Evolutionary conservation across 2,797 vertebrate genomes (phyloP).

Genomic region (Enteromius anoplus): DNA sequence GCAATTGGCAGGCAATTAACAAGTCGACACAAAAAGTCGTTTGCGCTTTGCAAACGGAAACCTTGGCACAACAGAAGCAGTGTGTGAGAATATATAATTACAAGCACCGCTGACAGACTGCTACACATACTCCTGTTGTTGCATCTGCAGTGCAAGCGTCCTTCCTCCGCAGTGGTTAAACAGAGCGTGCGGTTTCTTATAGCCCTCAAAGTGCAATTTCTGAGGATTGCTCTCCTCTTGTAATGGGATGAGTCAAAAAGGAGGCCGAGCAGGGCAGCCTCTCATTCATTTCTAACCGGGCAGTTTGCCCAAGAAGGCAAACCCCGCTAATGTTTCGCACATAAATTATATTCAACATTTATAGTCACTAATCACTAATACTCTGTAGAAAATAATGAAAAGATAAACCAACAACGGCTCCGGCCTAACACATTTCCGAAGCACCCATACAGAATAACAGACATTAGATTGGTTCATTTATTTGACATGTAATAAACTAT

Average conservation of each 20-base stretch:
- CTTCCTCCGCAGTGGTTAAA: background rate
- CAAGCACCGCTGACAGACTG: conserved; percentile 63
- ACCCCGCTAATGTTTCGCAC: conserved; percentile 58
- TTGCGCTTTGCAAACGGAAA: conserved; percentile 49
- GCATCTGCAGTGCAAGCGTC: background rate
- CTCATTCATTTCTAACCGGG: conserved; percentile 64
- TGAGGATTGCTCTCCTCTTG: conserved; percentile 64
- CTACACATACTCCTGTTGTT: conserved; percentile 50
- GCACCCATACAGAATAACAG: conserved; percentile 18
- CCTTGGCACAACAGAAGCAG: conserved; percentile 65
- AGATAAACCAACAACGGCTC: conserved; percentile 6
- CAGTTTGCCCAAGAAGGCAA: conserved; percentile 66
- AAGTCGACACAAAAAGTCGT: conserved; percentile 70
- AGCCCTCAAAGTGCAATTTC: conserved; percentile 68
- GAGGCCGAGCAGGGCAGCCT: conserved; percentile 53
- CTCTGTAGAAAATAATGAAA: conserved; percentile 13
- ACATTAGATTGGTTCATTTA: background rate
- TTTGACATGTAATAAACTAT: conserved; percentile 41
- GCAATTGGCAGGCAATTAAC: conserved; percentile 84
- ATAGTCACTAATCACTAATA: conserved; percentile 52
- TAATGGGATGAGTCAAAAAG: conserved; percentile 72
- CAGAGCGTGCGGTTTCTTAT: background rate
- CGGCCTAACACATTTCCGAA: background rate
- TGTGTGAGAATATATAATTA: conserved; percentile 69
- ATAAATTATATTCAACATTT: conserved; percentile 70